Evolutionary conservation across 30 jellyfish, hydroid and myxozoan species (phyloP), one percentile per base, ranked within the genome.

Genomic region (Haliclystus octoradiatus): DNA sequence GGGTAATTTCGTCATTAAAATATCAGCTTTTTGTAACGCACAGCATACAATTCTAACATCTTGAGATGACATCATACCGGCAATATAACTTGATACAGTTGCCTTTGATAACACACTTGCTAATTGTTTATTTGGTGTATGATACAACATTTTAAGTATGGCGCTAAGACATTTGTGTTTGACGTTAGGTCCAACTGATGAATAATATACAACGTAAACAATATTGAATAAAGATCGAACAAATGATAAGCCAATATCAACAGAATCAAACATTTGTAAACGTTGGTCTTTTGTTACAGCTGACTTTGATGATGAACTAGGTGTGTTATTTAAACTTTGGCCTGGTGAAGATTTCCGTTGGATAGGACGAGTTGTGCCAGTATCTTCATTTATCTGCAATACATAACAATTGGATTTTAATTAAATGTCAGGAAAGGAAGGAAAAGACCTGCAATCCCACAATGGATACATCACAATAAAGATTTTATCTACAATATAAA

Each of bases 121-220:
- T 72, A 88, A 65, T 52, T 62, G 71, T 25, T 40, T 74, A 1
- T 53, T 65, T 29, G 84, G 94, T 14, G 93, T 66, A 70, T 80
- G 94, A 65, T 80, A 88, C 68, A 88, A 66, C 97, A 88, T 88
- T 53, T 88, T 88, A 68, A 88, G 62, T 1, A 82, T 82, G 9
- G 94, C 75, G 30, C 65, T 52, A 19, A 88, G 66, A 49, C 97
- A 88, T 75, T 88, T 88, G 80, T 88, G 97, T 53, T 81, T 79
- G 0, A 88, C 94, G 13, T 94, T 94, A 7, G 97, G 94, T 15
- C 97, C 97, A 31, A 88, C 97, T 1, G 97, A 88, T 15, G 97
- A 88, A 74, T 88, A 88, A 61, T 88, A 88, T 0, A 88, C 97
- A 75, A 71, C 97, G 34, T 72, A 88, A 67, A 88, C 90, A 0